Conservation (phyloP, 53 echinoderm and acorn worm genomes). For the Mesocentrotus franciscanus region DNA sequence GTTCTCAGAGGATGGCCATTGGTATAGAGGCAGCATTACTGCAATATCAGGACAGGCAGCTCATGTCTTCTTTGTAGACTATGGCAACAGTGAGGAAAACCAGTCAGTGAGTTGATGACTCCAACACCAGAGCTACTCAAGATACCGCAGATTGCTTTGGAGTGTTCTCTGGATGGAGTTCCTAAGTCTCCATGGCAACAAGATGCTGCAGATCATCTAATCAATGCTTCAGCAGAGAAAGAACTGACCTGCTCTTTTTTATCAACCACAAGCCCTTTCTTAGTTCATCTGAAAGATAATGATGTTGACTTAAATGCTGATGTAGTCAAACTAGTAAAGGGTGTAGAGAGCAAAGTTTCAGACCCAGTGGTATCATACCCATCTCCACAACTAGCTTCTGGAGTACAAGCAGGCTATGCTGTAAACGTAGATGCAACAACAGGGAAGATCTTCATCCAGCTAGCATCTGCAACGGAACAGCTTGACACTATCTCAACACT, state of each 20-base stretch:
- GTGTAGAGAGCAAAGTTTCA: not conserved
- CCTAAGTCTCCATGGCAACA: conserved; percentile 29
- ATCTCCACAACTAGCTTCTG: conserved; percentile 36
- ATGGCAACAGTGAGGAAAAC: conserved; percentile 83
- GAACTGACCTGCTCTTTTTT: conserved; percentile 76
- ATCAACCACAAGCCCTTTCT: conserved; percentile 67
- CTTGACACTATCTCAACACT: conserved; percentile 74
- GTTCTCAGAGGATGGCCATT: conserved; percentile 82
- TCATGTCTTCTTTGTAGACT: conserved; percentile 82
- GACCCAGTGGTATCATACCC: conserved; percentile 22
- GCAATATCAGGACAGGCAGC: conserved; percentile 55
- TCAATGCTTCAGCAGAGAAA: conserved; percentile 77
- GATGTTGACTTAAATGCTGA: conserved; percentile 73
- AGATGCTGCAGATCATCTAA: conserved; percentile 69
- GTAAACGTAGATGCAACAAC: conserved; percentile 75
- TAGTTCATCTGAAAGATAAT: conserved; percentile 68
- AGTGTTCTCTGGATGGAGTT: conserved; percentile 68
- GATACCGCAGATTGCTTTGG: conserved; percentile 71
- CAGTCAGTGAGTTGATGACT: conserved; percentile 59
- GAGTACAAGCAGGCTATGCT: conserved; percentile 70
- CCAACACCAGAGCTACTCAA: conserved; percentile 59
- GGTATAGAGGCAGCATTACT: conserved; percentile 83
- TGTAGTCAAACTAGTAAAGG: conserved; percentile 26
- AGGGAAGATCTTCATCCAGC: conserved; percentile 78
- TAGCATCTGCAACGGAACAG: conserved; percentile 71